A percentile compares a stretch with the other conserved stretches of the same genome.
Conservation (phyloP, 2,113 vertebrate species). For the Rhadina sibilatrix region DNA sequence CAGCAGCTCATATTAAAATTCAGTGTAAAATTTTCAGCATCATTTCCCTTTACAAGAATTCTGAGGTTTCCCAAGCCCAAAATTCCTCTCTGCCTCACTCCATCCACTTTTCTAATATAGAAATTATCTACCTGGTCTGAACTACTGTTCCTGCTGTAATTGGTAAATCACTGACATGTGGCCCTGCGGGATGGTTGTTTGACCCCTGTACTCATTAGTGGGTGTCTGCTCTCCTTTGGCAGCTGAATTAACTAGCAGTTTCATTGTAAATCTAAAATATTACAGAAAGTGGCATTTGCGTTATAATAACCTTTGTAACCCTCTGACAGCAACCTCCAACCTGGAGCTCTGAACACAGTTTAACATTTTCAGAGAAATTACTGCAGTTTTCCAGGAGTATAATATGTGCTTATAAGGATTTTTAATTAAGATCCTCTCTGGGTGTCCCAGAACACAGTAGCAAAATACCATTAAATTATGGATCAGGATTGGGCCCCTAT, state of each 20-base stretch:
- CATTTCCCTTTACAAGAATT: slow-evolving; percentile 35
- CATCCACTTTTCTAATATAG: slow-evolving; percentile 6
- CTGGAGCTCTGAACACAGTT: background rate
- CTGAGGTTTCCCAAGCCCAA: background rate
- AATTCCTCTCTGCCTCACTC: background rate
- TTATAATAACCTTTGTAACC: slow-evolving; percentile 38
- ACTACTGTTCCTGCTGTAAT: slow-evolving; percentile 28
- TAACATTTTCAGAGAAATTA: background rate
- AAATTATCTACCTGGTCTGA: slow-evolving; percentile 28
- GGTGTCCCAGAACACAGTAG: background rate
- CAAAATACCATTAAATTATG: background rate
- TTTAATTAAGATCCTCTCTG: background rate
- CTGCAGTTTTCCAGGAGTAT: background rate
- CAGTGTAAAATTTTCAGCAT: slow-evolving; percentile 25
- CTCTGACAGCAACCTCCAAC: background rate
- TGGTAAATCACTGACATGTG: slow-evolving; percentile 47
- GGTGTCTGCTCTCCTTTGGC: background rate
- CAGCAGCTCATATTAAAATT: background rate
- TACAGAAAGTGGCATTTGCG: background rate
- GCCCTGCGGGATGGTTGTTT: background rate
- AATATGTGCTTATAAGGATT: background rate
- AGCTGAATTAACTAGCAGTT: slow-evolving; percentile 4
- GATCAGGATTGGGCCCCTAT: background rate
- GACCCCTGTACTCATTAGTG: slow-evolving; percentile 22
- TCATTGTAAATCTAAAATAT: slow-evolving; percentile 18